Base-by-base conservation (phyloP, 2,113 vertebrate genomes). In the Castor canadensis region DNA sequence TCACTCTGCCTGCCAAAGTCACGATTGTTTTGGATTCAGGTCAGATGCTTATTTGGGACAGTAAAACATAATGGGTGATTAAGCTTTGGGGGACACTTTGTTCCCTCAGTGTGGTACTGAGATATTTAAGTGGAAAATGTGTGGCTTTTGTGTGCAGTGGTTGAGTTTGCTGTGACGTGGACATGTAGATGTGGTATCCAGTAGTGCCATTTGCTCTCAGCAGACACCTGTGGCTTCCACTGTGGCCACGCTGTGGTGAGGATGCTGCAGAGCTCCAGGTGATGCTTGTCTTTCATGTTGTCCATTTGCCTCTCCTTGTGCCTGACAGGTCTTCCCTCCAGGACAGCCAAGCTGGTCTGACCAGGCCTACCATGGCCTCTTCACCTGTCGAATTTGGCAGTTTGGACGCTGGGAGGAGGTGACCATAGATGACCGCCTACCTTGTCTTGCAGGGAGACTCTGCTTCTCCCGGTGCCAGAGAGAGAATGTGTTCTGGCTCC, bases 391-490 rank as follows among this genome's bases (percentile, higher is more conserved):
- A 6, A 98, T 99, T 47, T 99, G 99, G 99, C 98, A 98, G 98
- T 99, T 99, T 87, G 99, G 99, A 64, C 97, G 95, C 71, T 99
- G 99, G 99, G 98, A 98, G 49, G 99, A 99, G 62, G 99, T 99
- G 91, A 98, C 98, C 47, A 96, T 99, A 1, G 99, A 99, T 0
- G 99, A 99, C 95, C 98, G 98, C 0, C 98, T 99, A 89, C 99
- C 99, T 80, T 99, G 99, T 93, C 97, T 99, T 16, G 98, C 98
- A n/a, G 98, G 98, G 66, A 98, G 98, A 90, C 99, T 99, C 79
- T 99, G 99, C 97, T 99, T 99, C 97, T 99, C 99, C 93, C 98
- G 98, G 52, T 99, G 99, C 97, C 99, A 99, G 94, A 98, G 98
- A 32, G 98, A 99, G 49, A 98, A 98, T 86, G 99, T 99, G 54